A percentile compares a stretch with the other conserved stretches of the same genome.
Evolutionary conservation across 2,888 invertebrate species (phyloP).

Genomic region (Lithophane semibrunnea): DNA sequence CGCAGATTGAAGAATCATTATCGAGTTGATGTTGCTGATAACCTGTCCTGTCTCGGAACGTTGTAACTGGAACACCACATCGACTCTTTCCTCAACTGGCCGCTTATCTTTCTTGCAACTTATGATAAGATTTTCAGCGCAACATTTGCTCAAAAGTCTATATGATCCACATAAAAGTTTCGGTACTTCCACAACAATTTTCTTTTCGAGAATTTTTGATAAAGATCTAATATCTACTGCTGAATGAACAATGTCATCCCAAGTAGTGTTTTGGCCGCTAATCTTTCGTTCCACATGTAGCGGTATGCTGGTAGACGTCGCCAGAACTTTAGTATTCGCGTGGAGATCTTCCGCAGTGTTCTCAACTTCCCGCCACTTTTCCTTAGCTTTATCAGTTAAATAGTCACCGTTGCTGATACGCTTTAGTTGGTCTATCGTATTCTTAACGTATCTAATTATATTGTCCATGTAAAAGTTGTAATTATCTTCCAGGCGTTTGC

Average conservation of each 20-base stretch:
- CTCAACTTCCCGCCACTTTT: slow-evolving; percentile 83
- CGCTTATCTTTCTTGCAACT: slow-evolving; percentile 75
- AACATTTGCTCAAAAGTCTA: slow-evolving; percentile 77
- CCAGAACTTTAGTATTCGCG: slow-evolving; percentile 74
- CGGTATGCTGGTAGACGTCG: slow-evolving; percentile 80
- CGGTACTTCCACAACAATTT: slow-evolving; percentile 83
- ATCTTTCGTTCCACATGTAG: slow-evolving; percentile 77
- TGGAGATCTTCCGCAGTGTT: slow-evolving; percentile 51
- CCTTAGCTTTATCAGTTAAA: slow-evolving; percentile 84
- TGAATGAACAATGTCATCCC: slow-evolving; percentile 84
- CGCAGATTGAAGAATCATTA: slow-evolving; percentile 78
- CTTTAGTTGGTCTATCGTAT: slow-evolving; percentile 86
- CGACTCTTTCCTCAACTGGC: slow-evolving; percentile 67
- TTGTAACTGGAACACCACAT: slow-evolving; percentile 80
- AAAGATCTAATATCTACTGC: slow-evolving; percentile 84
- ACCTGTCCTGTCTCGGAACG: slow-evolving; percentile 78
- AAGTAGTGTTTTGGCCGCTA: slow-evolving; percentile 69
- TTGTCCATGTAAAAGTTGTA: slow-evolving; percentile 87
- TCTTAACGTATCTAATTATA: slow-evolving; percentile 82
- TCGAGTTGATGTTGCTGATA: slow-evolving; percentile 80
- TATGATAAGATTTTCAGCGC: slow-evolving; percentile 79
- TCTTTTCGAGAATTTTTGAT: slow-evolving; percentile 84
- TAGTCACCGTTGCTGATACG: slow-evolving; percentile 88
- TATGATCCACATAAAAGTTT: slow-evolving; percentile 81
- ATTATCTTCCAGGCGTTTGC: slow-evolving; percentile 83